A percentile compares a stretch with the other conserved stretches of the same genome.
These are phyloP conservation scores for Trogon melanurus DNA, from an alignment of 2,113 vertebrate species.

Conservation along the genomic window DNA sequence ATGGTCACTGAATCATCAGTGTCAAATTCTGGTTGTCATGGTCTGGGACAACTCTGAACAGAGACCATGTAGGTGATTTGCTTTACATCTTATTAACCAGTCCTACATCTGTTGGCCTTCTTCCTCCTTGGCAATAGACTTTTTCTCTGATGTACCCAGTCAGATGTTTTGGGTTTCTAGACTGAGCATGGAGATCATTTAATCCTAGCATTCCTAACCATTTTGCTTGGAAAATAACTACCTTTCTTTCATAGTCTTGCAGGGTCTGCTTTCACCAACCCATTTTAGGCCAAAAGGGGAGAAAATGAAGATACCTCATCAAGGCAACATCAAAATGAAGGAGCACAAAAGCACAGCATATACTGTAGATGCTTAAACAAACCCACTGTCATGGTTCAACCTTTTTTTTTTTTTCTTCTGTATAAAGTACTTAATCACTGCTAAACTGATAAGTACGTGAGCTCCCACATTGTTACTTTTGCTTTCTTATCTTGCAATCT, in stretches of 20 bases:
- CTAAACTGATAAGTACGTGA: neutral
- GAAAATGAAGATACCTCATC: constrained; percentile 49
- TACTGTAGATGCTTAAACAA: neutral
- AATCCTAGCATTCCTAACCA: neutral
- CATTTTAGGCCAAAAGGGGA: constrained; percentile 48
- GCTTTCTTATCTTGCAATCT: neutral
- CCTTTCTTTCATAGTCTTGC: constrained; percentile 27
- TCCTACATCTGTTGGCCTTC: neutral
- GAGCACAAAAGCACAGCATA: neutral
- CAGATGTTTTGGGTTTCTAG: neutral
- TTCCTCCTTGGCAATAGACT: neutral
- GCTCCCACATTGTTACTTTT: neutral
- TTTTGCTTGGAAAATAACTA: constrained; percentile 2
- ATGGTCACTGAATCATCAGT: neutral
- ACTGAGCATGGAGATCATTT: neutral
- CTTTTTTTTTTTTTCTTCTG: neutral
- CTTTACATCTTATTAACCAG: neutral
- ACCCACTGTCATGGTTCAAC: neutral
- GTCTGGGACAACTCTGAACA: neutral
- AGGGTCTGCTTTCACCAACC: constrained; percentile 59
- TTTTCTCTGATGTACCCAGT: neutral
- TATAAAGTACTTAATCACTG: neutral
- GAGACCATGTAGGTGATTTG: neutral
- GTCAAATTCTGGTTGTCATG: neutral
- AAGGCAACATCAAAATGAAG: constrained; percentile 20